Percentiles rank a stretch among this genome's conserved stretches.
Evolutionary conservation across 2,888 invertebrate genomes (phyloP).

Genomic region (Maniola hyperantus): DNA sequence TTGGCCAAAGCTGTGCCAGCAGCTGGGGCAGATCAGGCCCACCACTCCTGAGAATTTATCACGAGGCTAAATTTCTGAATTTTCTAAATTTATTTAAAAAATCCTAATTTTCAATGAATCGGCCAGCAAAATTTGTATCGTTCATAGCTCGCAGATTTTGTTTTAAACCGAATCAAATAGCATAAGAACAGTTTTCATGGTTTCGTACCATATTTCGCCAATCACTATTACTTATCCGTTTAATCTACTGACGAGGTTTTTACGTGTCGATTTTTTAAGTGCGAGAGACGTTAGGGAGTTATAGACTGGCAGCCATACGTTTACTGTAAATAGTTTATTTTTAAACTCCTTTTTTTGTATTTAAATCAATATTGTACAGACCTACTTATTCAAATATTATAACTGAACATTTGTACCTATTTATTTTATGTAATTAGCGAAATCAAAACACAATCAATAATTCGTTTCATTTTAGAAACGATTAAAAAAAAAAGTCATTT

Average conservation of each 20-base stretch:
- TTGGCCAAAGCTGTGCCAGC: conserved; percentile 76
- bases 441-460: conserved; percentile 27
- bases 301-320: not conserved
- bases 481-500: conserved; percentile 57
- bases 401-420: conserved; percentile 23
- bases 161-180: no score
- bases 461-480: conserved; percentile 53
- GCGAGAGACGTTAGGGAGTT: not conserved
- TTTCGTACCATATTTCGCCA: no score
- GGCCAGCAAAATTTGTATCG: no score
- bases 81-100: not conserved
- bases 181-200: no score
- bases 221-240: not conserved
- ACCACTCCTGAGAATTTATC: conserved; percentile 52
- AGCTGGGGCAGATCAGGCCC: conserved; percentile 74
- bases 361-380: conserved; percentile 66
- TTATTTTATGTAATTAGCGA: conserved; percentile 29
- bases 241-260: not conserved
- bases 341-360: conserved; percentile 56
- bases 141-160: no score
- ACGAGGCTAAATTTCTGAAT: not conserved
- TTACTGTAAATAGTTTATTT: conserved; percentile 67
- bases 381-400: conserved; percentile 48
- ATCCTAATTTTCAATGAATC: no score
- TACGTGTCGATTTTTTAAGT: not conserved